phyloP scores from a whole-genome alignment of 2,888 invertebrate genomes.

The Euzophera pinguis region DNA sequence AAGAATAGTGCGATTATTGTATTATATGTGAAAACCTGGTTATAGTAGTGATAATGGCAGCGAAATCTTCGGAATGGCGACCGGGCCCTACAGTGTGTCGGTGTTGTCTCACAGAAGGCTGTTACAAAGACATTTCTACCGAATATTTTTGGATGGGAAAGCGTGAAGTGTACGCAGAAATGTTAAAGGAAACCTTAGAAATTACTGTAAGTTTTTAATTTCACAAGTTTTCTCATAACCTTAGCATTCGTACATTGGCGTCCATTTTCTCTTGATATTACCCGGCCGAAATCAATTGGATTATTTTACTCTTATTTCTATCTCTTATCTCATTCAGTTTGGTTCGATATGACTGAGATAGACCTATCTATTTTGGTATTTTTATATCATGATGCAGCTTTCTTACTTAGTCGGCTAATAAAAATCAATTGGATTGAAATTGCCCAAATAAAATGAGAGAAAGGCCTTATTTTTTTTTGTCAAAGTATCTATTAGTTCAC shows the following conservation, averaged over 20 bases:
- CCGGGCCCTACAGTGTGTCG: conserved; percentile 70
- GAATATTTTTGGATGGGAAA: conserved; percentile 78
- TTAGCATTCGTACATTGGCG: conserved; percentile 30
- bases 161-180: conserved; percentile 68
- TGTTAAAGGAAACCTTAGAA: conserved; percentile 61
- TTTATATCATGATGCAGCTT: background rate
- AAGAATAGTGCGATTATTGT: conserved; percentile 33
- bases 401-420: conserved; percentile 30
- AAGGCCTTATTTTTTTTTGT: conserved; percentile 8
- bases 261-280: conserved; percentile 48
- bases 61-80: conserved; percentile 62
- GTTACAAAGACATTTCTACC: conserved; percentile 73
- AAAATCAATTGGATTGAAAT: conserved; percentile 33
- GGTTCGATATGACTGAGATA: background rate
- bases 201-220: conserved; percentile 48
- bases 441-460: conserved; percentile 5
- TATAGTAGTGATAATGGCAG: conserved; percentile 51
- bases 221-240: conserved; percentile 10
- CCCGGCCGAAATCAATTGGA: conserved; percentile 31
- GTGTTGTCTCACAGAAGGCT: conserved; percentile 67
- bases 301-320: too few relatives aligned
- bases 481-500: too few relatives aligned
- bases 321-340: background rate
- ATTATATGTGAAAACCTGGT: conserved; percentile 42
- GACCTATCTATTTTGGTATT: background rate